Evolutionary conservation across 92 coral and sea anemone species (phyloP).

Genomic region (Montipora capitata): DNA sequence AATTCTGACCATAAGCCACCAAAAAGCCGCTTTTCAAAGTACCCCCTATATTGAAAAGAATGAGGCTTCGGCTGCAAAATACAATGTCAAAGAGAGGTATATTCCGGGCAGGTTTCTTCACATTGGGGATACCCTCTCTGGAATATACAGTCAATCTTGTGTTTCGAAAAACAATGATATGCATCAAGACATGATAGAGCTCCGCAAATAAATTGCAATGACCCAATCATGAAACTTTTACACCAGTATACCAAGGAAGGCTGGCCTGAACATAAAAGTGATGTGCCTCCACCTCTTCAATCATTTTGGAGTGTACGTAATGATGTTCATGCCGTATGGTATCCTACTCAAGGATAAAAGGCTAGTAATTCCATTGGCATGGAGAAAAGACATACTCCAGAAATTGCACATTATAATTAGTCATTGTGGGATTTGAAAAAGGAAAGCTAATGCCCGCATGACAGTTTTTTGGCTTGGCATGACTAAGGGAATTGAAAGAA

Average conservation of each 20-base stretch:
- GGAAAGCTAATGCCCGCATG: constrained; percentile 27
- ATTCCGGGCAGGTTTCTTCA: constrained; percentile 67
- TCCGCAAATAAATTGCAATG: constrained; percentile 6
- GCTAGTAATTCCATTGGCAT: constrained; percentile 28
- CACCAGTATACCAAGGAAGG: constrained; percentile 6
- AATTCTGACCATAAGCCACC: constrained; percentile 46
- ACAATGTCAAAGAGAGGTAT: constrained; percentile 39
- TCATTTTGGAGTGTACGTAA: constrained; percentile 38
- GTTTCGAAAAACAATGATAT: constrained; percentile 29
- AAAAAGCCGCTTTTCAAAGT: constrained; percentile 54
- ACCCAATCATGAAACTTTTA: constrained; percentile 15
- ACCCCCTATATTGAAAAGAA: constrained; percentile 46
- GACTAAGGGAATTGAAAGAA: constrained; percentile 33
- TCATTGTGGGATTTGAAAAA: constrained; percentile 55
- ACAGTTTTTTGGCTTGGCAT: constrained; percentile 51
- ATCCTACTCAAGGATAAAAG: constrained; percentile 37
- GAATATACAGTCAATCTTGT: constrained; percentile 37
- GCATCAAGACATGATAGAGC: constrained; percentile 22
- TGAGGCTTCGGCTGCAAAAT: constrained; percentile 56
- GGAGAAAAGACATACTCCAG: constrained; percentile 42
- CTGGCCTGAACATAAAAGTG: constrained; percentile 43
- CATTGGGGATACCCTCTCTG: constrained; percentile 67
- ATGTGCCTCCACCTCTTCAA: constrained; percentile 10
- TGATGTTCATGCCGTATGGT: constrained; percentile 31
- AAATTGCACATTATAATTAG: constrained; percentile 23